These are phyloP conservation scores for Meiosimyza platycephala DNA, from an alignment of 2,888 invertebrate genomes.

Conservation along the genomic window DNA sequence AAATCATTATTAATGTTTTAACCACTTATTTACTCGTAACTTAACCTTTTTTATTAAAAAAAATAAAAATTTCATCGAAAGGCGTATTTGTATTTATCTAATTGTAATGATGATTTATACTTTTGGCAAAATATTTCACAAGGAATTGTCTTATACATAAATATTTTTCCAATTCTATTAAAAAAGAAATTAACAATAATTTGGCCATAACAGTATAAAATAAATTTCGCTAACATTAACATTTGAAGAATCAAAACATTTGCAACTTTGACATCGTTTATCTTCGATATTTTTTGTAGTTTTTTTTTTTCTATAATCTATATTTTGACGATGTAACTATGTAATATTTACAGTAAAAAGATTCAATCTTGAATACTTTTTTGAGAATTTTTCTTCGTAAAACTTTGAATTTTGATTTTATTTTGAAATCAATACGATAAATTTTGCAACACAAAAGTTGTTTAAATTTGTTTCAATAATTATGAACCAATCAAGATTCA, in stretches of 20 bases:
- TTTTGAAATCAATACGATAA: neutral
- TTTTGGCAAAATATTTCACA: conserved; percentile 4
- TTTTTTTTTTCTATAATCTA: conserved; percentile 12
- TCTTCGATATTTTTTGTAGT: neutral
- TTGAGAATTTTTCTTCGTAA: conserved; percentile 23
- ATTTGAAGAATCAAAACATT: conserved; percentile 12
- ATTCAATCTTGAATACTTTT: conserved; percentile 34
- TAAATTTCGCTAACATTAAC: neutral
- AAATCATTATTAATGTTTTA: conserved; percentile 30
- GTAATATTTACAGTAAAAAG: conserved; percentile 49
- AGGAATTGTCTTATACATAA: neutral
- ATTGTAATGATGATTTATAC: conserved; percentile 3
- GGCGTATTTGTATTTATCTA: conserved; percentile 18
- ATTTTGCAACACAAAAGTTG: conserved; percentile 20
- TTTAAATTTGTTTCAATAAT: conserved; percentile 34
- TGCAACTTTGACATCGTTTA: neutral
- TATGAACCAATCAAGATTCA: neutral
- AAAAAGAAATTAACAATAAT: conserved; percentile 17
- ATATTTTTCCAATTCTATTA: conserved; percentile 2
- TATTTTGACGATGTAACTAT: conserved; percentile 7
- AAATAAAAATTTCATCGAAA: conserved; percentile 34
- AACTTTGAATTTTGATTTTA: conserved; percentile 14
- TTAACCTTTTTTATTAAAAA: conserved; percentile 30
- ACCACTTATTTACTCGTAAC: conserved; percentile 1
- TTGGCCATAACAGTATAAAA: conserved; percentile 6